Base-by-base conservation (phyloP, 2,113 vertebrate genomes). In the Coreoperca whiteheadi region DNA sequence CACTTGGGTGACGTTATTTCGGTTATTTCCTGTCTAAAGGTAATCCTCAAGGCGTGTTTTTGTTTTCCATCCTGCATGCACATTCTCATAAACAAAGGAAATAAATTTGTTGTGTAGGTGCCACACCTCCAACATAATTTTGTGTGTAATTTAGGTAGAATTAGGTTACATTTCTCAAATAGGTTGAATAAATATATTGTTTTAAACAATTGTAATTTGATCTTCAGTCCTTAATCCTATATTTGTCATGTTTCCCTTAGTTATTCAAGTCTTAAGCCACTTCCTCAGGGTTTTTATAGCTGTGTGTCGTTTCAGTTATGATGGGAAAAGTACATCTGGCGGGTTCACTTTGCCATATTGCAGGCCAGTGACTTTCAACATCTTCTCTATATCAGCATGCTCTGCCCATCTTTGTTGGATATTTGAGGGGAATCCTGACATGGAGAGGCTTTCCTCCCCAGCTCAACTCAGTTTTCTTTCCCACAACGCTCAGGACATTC, bases 1-100 rank as follows among this genome's bases (percentile, higher is more conserved):
- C 86, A 86, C 69, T n/a, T 6, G 9, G 53, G 70, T 80, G 84
- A 76, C 41, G 74, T 54, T 72, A 75, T 72, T 87, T 87, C 84
- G 41, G 74, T 54, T 72, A 75, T 73, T 87, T 87, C 82, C 89
- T 91, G 41, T 72, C 60, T 63, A 32, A 37, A 11, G 46, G 23
- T 57, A n/a, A 54, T 60, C 48, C 48, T 57, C 46, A 28, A 0
- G 30, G 12, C 50, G 46, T 60, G 14, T 72, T 75, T 46, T 63
- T 56, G 76, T 79, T 57, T 74, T 75, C 6, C n/a, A 48, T 56
- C 28, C 23, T 48, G 37, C 12, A 34, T 68, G 20, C 30, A 37
- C 34, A 46, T 59, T 16, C 25, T 48, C 20, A 54, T 28, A 25
- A 64, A 69, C 56, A 46, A 43, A 60, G 18, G 12, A 43, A 53